These are phyloP conservation scores for Cheilosia impressa DNA, from an alignment of 2,888 invertebrate species.

Conservation along the genomic window DNA sequence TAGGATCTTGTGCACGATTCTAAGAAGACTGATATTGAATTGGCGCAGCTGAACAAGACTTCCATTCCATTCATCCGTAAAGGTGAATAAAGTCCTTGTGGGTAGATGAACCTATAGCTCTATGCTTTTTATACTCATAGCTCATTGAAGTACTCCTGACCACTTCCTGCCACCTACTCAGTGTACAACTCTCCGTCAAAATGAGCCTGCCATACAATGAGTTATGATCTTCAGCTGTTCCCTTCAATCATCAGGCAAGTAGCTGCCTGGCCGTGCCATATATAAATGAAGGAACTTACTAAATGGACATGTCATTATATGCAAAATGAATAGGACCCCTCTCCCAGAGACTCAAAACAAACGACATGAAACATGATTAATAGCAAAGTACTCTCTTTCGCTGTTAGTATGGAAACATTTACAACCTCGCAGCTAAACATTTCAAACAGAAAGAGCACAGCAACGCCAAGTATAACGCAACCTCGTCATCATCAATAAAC, in stretches of 20 bases:
- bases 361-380: slow-evolving; percentile 70
- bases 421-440: slow-evolving; percentile 62
- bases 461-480: slow-evolving; percentile 63
- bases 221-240: slow-evolving; percentile 33
- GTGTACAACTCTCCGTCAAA: neutral
- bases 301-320: slow-evolving; percentile 54
- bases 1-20: too few species aligned
- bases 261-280: slow-evolving; percentile 11
- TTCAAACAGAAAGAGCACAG: slow-evolving; percentile 44
- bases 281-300: slow-evolving; percentile 14
- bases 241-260: slow-evolving; percentile 46
- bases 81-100: too few species aligned
- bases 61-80: too few species aligned
- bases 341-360: neutral
- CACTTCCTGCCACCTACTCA: too few species aligned
- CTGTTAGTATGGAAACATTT: slow-evolving; percentile 43
- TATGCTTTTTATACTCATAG: too few species aligned
- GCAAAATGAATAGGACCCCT: slow-evolving; percentile 24
- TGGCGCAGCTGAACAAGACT: too few species aligned
- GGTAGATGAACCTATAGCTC: too few species aligned
- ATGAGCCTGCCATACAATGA: slow-evolving; percentile 1
- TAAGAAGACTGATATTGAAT: too few species aligned
- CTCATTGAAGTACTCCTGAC: too few species aligned
- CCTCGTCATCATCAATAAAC: slow-evolving; percentile 75
- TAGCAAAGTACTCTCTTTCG: slow-evolving; percentile 54